Evolutionary conservation across 2,113 vertebrate species (phyloP).

Genomic region (Leiothrix lutea): DNA sequence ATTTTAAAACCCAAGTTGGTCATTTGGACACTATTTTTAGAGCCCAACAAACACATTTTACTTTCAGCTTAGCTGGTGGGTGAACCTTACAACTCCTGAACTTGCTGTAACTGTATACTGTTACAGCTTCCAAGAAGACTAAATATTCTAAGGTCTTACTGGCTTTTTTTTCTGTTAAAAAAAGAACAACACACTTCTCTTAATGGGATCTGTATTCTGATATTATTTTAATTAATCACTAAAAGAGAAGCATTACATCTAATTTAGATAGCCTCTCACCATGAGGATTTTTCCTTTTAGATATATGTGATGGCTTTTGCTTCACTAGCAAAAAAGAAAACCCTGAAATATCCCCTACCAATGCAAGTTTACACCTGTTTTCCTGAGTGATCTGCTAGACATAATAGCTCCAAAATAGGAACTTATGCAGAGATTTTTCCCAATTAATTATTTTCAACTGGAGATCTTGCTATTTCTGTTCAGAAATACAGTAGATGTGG

Average conservation of each 20-base stretch:
- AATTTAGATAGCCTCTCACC: not conserved
- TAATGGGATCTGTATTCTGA: not conserved
- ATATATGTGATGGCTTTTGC: not conserved
- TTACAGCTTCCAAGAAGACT: not conserved
- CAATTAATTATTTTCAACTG: not conserved
- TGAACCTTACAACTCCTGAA: not conserved
- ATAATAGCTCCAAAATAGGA: not conserved
- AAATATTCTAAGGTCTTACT: not conserved
- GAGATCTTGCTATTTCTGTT: not conserved
- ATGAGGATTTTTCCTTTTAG: not conserved
- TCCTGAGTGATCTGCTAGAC: not conserved
- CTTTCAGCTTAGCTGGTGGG: not conserved
- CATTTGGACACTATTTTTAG: not conserved
- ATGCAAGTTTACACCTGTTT: not conserved
- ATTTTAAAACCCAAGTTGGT: not conserved
- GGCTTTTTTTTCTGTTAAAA: not conserved
- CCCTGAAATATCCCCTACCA: not conserved
- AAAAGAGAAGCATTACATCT: not conserved
- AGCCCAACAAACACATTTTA: rapidly evolving
- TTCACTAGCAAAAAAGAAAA: not conserved
- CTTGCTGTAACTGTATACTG: not conserved
- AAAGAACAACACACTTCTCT: not conserved
- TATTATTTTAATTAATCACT: not conserved
- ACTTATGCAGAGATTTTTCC: not conserved
- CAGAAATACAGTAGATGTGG: not conserved